These are phyloP conservation scores for Lophius americanus DNA, from an alignment of 2,797 vertebrate species.

Conservation along the genomic window DNA sequence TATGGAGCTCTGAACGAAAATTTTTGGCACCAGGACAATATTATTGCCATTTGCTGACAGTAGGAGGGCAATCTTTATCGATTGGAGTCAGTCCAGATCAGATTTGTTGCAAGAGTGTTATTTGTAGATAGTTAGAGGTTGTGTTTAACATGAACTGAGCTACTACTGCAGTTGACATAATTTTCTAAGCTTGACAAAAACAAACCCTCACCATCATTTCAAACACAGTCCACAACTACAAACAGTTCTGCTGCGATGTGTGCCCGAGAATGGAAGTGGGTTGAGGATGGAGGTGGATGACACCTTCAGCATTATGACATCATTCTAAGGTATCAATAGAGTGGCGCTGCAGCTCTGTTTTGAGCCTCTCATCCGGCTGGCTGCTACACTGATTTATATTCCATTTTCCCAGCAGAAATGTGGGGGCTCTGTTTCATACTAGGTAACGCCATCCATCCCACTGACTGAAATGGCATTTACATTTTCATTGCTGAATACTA, in stretches of 20 bases:
- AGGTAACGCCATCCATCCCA: constrained; percentile 46
- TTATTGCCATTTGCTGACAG: constrained; percentile 9
- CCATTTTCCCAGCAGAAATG: constrained; percentile 56
- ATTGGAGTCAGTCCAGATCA: neutral
- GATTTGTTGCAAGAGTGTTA: constrained; percentile 25
- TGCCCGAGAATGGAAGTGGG: constrained; percentile 46
- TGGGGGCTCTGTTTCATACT: constrained; percentile 58
- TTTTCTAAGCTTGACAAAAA: constrained; percentile 47
- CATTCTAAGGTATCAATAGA: constrained; percentile 80
- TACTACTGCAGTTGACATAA: constrained; percentile 56
- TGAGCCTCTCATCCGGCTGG: constrained; percentile 63
- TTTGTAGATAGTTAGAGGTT: constrained; percentile 30
- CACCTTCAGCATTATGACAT: constrained; percentile 81
- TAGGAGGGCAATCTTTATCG: neutral
- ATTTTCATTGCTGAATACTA: constrained; percentile 33
- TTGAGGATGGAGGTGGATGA: constrained; percentile 46
- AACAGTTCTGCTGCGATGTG: constrained; percentile 37
- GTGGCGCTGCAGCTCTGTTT: constrained; percentile 78
- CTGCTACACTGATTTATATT: constrained; percentile 51
- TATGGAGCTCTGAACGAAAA: neutral
- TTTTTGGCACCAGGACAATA: neutral
- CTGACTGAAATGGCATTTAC: constrained; percentile 47
- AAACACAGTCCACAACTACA: constrained; percentile 37
- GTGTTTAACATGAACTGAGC: constrained; percentile 15
- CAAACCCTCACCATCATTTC: constrained; percentile 61